A percentile compares a stretch with the other conserved stretches of the same genome.
Conservation (phyloP, 2,113 vertebrate species). For the Drymodes brunneopygia region DNA sequence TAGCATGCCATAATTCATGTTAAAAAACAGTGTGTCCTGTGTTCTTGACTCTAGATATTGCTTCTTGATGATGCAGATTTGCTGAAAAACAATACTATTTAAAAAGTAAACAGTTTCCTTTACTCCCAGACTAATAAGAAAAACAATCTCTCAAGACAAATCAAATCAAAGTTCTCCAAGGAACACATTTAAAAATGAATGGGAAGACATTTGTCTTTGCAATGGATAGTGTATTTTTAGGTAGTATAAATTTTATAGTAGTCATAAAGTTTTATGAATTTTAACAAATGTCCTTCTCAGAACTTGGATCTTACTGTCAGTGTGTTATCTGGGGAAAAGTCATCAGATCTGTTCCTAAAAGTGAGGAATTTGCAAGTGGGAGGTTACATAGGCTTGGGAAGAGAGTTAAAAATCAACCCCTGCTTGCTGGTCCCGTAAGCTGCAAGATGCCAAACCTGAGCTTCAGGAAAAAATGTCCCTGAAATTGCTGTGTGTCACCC, state of each 20-base stretch:
- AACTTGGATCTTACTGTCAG: not conserved
- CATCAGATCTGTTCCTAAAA: not conserved
- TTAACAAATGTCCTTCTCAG: not conserved
- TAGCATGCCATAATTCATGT: not conserved
- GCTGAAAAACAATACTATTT: not conserved
- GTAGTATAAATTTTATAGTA: not conserved
- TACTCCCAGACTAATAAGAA: not conserved
- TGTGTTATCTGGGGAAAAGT: not conserved
- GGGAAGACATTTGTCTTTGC: not conserved
- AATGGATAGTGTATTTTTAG: not conserved
- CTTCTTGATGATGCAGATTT: not conserved
- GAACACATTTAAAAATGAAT: not conserved
- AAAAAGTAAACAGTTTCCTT: not conserved
- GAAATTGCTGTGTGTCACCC: not conserved
- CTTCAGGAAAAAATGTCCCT: not conserved
- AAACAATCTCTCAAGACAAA: not conserved
- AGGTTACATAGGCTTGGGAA: not conserved
- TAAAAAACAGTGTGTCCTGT: not conserved
- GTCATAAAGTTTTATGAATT: not conserved
- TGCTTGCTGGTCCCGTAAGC: not conserved
- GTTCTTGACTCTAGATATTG: not conserved
- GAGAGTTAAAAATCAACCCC: not conserved
- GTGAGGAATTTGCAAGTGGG: not conserved
- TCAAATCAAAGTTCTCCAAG: not conserved
- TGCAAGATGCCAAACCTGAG: not conserved